These are phyloP conservation scores for Bergia puertoricense DNA, from an alignment of 92 coral and sea anemone genomes.

Conservation along the genomic window DNA sequence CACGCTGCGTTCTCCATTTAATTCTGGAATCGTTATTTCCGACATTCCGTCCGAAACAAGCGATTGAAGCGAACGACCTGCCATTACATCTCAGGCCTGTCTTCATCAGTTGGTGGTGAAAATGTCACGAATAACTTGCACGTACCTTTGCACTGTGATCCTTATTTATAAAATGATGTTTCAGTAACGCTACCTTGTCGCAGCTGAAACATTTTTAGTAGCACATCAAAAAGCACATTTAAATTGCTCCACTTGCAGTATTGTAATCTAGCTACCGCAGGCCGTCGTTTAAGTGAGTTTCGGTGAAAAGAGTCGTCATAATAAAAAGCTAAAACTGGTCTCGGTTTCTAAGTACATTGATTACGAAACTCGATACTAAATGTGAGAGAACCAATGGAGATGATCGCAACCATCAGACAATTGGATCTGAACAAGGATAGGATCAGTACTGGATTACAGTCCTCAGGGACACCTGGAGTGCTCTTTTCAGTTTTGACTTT, in stretches of 20 bases:
- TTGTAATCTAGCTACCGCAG: not conserved
- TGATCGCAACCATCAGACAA: not conserved
- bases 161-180: not conserved
- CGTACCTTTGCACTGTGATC: not conserved
- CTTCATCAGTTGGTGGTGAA: not conserved
- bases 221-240: not conserved
- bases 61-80: slow-evolving; percentile 33
- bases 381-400: not conserved
- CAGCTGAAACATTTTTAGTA: not conserved
- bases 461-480: not conserved
- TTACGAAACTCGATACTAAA: slow-evolving; percentile 9
- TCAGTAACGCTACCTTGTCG: not conserved
- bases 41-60: slow-evolving; percentile 23
- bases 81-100: not conserved
- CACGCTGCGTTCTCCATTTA: not conserved
- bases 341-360: slow-evolving; percentile 2
- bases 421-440: not conserved
- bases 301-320: not conserved
- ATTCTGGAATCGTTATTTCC: slow-evolving; percentile 27
- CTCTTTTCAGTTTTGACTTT: not conserved
- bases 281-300: not conserved
- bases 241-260: not conserved
- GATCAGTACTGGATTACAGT: not conserved
- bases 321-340: not conserved
- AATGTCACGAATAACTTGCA: not conserved